phyloP scores from a whole-genome alignment of 2,113 vertebrate species.

The Tenebrosternarchus preto region DNA sequence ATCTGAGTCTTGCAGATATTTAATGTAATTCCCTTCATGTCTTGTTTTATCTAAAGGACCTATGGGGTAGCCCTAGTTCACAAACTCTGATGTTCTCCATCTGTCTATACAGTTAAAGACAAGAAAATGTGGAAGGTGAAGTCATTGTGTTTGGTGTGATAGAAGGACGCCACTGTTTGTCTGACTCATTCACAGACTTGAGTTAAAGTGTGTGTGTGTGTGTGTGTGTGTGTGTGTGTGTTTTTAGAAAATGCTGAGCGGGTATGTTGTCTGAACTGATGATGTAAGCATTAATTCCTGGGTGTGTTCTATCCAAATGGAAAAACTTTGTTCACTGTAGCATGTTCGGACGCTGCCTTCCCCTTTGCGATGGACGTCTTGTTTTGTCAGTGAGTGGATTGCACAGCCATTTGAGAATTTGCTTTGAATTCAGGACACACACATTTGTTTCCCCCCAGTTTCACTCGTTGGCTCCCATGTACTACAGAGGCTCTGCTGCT shows the following conservation, averaged over 20 bases:
- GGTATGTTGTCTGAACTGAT: conserved; percentile 51
- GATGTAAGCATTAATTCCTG: background rate
- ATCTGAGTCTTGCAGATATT: no score
- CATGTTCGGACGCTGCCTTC: background rate
- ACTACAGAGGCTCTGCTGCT: conserved; percentile 95
- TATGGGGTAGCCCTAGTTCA: no score
- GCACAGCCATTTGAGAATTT: background rate
- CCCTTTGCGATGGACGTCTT: conserved; percentile 1
- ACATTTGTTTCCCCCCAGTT: conserved; percentile 89
- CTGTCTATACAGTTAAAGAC: no score
- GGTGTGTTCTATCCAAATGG: conserved; percentile 32
- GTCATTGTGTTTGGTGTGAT: background rate
- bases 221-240: background rate
- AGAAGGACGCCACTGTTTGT: background rate
- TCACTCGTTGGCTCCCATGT: conserved; percentile 97
- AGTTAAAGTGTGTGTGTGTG: conserved; percentile 13
- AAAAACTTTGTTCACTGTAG: conserved; percentile 16
- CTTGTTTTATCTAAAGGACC: no score
- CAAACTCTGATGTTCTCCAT: no score
- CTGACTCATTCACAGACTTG: conserved; percentile 11
- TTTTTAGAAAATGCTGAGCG: conserved; percentile 21
- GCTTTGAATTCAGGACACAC: background rate
- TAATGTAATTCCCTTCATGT: no score
- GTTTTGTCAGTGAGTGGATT: background rate
- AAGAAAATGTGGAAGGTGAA: background rate